phyloP scores from a whole-genome alignment of 2,797 vertebrate genomes.

The Arrhamphus sclerolepis region DNA sequence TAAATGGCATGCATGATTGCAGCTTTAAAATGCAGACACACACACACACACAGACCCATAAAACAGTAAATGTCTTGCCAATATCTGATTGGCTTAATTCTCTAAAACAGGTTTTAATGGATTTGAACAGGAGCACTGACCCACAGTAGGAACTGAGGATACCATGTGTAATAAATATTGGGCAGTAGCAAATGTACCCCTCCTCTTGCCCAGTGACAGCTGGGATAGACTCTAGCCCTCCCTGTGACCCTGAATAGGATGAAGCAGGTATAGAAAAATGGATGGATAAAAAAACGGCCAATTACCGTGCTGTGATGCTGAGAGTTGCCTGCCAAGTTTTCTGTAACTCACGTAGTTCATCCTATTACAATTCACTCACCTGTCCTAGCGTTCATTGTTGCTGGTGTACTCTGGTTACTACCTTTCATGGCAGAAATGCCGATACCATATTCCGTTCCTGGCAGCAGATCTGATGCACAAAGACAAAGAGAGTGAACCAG shows the following conservation, averaged over 20 bases:
- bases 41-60: conserved; percentile 4
- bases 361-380: conserved; percentile 78
- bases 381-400: conserved; percentile 96
- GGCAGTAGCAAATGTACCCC: not conserved
- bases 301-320: conserved; percentile 10
- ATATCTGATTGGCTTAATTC: conserved; percentile 38
- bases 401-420: conserved; percentile 90
- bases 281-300: not conserved
- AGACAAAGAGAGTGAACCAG: conserved; percentile 1
- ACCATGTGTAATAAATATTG: conserved; percentile 22
- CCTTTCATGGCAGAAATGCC: conserved; percentile 92
- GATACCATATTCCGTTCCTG: conserved; percentile 95
- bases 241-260: not conserved
- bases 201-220: not conserved
- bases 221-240: not conserved
- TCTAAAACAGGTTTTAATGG: conserved; percentile 33
- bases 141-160: conserved; percentile 3
- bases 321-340: not conserved
- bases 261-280: not conserved
- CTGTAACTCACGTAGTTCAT: conserved; percentile 14
- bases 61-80: conserved; percentile 5
- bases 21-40: conserved; percentile 42
- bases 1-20: conserved; percentile 40
- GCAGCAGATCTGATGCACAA: conserved; percentile 85
- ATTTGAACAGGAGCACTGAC: conserved; percentile 8